phyloP scores from a whole-genome alignment of 2,888 invertebrate genomes.

The Julus scandinavius region DNA sequence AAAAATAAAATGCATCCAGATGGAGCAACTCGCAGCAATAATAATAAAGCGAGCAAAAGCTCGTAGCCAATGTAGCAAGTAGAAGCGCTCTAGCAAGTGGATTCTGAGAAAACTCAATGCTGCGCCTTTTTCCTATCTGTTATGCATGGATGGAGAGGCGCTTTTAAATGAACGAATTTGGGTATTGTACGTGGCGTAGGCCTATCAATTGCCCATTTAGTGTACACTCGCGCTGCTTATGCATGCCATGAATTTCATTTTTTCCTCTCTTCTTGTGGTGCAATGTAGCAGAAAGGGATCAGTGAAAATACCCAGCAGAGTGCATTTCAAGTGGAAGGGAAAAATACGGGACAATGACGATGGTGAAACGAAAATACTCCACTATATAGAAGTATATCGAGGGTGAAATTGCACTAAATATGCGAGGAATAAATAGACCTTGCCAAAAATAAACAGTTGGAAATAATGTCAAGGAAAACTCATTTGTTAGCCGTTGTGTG shows the following conservation, averaged over 20 bases:
- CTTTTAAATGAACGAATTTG: constrained; percentile 44
- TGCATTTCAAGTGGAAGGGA: constrained; percentile 13
- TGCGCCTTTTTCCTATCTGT: neutral
- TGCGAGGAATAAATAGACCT: neutral
- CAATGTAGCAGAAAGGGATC: constrained; percentile 44
- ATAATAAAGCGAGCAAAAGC: constrained; percentile 25
- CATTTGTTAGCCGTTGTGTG: no score
- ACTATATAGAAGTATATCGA: neutral
- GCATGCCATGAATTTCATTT: constrained; percentile 44
- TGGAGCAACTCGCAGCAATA: constrained; percentile 45
- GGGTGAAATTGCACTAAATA: constrained; percentile 23
- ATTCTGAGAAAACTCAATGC: neutral
- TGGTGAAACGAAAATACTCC: constrained; percentile 9
- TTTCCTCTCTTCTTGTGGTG: neutral
- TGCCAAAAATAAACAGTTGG: neutral
- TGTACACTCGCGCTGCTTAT: constrained; percentile 25
- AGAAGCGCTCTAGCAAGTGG: neutral
- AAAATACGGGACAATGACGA: constrained; percentile 6
- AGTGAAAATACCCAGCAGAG: constrained; percentile 40
- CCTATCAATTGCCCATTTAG: constrained; percentile 43
- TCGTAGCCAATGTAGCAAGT: constrained; percentile 29
- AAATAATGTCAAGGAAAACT: neutral
- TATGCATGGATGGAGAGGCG: constrained; percentile 31
- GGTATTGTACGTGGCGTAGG: neutral
- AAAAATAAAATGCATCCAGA: constrained; percentile 41